Evolutionary conservation across 1,140 invertebrate species (phyloP).

Genomic region (Oscheius sp.): DNA sequence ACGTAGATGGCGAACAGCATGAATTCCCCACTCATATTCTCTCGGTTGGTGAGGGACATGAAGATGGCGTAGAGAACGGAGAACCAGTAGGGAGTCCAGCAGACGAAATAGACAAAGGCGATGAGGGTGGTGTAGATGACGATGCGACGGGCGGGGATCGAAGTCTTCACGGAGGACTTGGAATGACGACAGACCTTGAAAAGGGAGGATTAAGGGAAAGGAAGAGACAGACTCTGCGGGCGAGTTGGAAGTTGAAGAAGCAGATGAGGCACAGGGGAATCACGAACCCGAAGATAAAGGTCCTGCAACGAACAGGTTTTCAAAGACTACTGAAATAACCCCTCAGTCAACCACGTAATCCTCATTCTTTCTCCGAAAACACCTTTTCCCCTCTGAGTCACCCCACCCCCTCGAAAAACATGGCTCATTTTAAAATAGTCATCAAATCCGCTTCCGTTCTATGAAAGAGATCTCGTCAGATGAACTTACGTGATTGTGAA

Average conservation of each 20-base stretch:
- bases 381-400: background rate
- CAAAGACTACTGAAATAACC: slow-evolving; percentile 44
- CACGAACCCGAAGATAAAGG: slow-evolving; percentile 16
- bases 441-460: background rate
- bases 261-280: slow-evolving; percentile 50
- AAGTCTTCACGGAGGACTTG: slow-evolving; percentile 22
- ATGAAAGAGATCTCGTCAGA: too few species aligned
- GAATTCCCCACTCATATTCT: slow-evolving; percentile 41
- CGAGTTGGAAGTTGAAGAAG: slow-evolving; percentile 54
- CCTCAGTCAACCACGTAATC: background rate
- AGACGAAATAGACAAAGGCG: slow-evolving; percentile 57
- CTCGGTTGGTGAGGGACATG: slow-evolving; percentile 43
- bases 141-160: slow-evolving; percentile 53
- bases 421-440: background rate
- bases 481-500: slow-evolving; percentile 47
- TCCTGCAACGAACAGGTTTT: slow-evolving; percentile 42
- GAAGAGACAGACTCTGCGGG: slow-evolving; percentile 31
- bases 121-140: slow-evolving; percentile 54
- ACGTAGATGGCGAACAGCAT: slow-evolving; percentile 58
- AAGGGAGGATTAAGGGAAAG: background rate
- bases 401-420: background rate
- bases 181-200: slow-evolving; percentile 51
- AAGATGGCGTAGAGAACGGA: slow-evolving; percentile 58
- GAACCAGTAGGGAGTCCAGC: slow-evolving; percentile 60
- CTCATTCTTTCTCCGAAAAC: background rate